phyloP scores from a whole-genome alignment of 2,888 invertebrate species.

The Synanthedon formicaeformis region DNA sequence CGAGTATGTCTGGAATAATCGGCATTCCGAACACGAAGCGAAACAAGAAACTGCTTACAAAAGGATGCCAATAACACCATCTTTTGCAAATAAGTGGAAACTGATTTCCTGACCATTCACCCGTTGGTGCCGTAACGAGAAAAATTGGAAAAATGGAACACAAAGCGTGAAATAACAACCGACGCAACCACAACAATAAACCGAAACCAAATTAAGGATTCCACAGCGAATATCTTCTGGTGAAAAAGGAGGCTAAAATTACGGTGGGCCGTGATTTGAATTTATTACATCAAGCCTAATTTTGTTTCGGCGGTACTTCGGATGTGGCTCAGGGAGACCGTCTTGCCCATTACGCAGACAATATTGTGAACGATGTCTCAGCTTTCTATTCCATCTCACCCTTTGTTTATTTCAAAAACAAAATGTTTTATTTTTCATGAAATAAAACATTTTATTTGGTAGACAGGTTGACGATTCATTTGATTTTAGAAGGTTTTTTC shows the following conservation, averaged over 20 bases:
- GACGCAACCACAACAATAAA: constrained; percentile 51
- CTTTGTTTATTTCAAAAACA: constrained; percentile 40
- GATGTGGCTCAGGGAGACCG: constrained; percentile 28
- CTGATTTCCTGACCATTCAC: constrained; percentile 8
- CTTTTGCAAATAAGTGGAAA: neutral
- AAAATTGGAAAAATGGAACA: constrained; percentile 25
- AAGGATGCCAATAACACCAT: neutral
- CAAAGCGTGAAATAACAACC: constrained; percentile 42
- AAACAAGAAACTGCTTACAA: neutral
- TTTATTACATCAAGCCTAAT: constrained; percentile 63
- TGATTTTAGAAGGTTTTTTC: too few relatives aligned
- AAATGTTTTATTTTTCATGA: constrained; percentile 12
- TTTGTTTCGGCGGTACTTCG: constrained; percentile 49
- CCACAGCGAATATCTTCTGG: constrained; percentile 52
- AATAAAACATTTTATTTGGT: too few relatives aligned
- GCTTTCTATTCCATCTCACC: constrained; percentile 17
- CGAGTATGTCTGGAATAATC: too few relatives aligned
- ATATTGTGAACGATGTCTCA: constrained; percentile 41
- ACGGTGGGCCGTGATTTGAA: constrained; percentile 62
- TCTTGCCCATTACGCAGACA: constrained; percentile 41
- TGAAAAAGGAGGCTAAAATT: constrained; percentile 59
- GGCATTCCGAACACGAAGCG: neutral
- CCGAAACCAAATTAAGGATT: constrained; percentile 62
- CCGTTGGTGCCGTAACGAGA: constrained; percentile 10
- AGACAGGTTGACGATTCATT: too few relatives aligned